Evolutionary conservation across 2,888 invertebrate species (phyloP).

Genomic region (Deilephila elpenor): DNA sequence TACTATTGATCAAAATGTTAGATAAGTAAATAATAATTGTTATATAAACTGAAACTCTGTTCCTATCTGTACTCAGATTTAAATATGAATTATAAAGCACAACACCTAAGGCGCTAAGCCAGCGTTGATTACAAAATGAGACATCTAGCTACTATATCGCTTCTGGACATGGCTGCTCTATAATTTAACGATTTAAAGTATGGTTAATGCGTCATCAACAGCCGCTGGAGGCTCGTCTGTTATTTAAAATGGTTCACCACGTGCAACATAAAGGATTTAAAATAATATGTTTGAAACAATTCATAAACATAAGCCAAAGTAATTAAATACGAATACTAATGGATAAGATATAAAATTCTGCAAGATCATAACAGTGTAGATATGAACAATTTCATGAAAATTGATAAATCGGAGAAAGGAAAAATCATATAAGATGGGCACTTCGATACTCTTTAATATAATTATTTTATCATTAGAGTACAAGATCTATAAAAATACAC

Average conservation of each 20-base stretch:
- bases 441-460: too few relatives aligned
- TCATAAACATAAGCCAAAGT: not conserved
- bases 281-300: conserved; percentile 5
- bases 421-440: too few relatives aligned
- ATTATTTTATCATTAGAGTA: too few relatives aligned
- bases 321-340: too few relatives aligned
- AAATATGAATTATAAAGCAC: not conserved
- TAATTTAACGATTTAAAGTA: conserved; percentile 24
- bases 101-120: not conserved
- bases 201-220: conserved; percentile 24
- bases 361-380: too few relatives aligned
- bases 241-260: conserved; percentile 21
- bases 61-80: not conserved
- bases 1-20: too few relatives aligned
- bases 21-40: too few relatives aligned
- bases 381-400: too few relatives aligned
- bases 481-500: too few relatives aligned
- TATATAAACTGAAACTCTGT: not conserved
- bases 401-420: too few relatives aligned
- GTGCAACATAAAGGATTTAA: conserved; percentile 22
- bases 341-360: too few relatives aligned
- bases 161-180: conserved; percentile 21
- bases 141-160: conserved; percentile 12
- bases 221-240: conserved; percentile 27
- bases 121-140: conserved; percentile 17